Conservation (phyloP, 2,888 invertebrate genomes). For the Thymelicus sylvestris region DNA sequence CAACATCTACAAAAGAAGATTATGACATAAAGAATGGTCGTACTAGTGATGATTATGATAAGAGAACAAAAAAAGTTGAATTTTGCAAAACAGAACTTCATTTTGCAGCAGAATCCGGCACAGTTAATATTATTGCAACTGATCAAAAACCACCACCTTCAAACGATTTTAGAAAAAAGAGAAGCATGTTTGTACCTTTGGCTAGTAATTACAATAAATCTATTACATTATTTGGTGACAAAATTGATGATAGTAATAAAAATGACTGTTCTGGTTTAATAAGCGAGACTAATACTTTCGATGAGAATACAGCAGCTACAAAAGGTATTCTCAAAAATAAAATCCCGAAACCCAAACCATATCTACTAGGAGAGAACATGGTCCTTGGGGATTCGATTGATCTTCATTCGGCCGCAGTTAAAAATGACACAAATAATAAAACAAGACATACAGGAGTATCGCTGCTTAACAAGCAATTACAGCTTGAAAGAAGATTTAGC, state of each 20-base stretch:
- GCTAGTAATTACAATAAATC: constrained; percentile 77
- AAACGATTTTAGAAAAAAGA: constrained; percentile 90
- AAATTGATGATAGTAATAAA: constrained; percentile 53
- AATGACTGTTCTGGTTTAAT: constrained; percentile 49
- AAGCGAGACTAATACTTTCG: constrained; percentile 61
- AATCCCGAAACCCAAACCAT: constrained; percentile 89
- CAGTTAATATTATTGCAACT: constrained; percentile 94
- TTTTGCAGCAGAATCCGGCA: constrained; percentile 93
- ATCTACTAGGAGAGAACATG: constrained; percentile 88
- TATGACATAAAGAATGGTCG: constrained; percentile 53
- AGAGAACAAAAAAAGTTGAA: constrained; percentile 90
- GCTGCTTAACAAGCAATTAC: constrained; percentile 70
- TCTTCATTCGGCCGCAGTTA: constrained; percentile 37
- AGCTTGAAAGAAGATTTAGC: constrained; percentile 56
- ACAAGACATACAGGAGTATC: constrained; percentile 64
- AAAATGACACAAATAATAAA: constrained; percentile 48
- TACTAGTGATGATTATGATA: constrained; percentile 66
- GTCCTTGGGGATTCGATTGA: constrained; percentile 65
- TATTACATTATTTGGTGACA: constrained; percentile 87
- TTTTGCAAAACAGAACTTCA: constrained; percentile 96
- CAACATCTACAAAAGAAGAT: constrained; percentile 58
- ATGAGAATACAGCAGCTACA: constrained; percentile 84
- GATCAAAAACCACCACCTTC: constrained; percentile 95
- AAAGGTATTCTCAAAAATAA: constrained; percentile 90
- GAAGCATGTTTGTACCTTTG: constrained; percentile 81